Base-by-base conservation (phyloP, 1,140 invertebrate species). In the Drosophila equinoxialis region DNA sequence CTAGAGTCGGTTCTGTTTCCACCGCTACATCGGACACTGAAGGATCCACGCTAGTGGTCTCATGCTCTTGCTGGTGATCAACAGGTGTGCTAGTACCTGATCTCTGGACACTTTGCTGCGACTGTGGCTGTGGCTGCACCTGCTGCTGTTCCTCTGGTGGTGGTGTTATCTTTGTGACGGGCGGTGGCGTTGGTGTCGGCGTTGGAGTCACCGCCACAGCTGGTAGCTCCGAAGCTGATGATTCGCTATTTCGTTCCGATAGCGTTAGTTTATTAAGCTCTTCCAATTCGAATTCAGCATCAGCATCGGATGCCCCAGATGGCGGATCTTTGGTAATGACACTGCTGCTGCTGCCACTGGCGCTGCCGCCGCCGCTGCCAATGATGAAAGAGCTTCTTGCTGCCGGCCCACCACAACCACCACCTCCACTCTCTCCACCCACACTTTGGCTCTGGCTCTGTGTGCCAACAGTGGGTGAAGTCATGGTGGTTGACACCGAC, bases 121-220 rank as follows among this genome's bases (percentile, higher is more conserved):
- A 51, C 42, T 55, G 42, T 14, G 54, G 39, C 41, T 13, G 23
- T 0, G 23, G 23, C 23, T 26, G 20, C 20, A 23, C 20, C 20
- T 23, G 14, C 54, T 30, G 37, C n/a, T 54, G 62, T 48, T 81
- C 77, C 8, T 41, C 71, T 8, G 74, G 80, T 39, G 76, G 66
- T 57, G 75, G 80, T 54, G 82, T 86, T 55, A 90, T 61, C 48
- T 89, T 79, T 23, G 79, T 58, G 6, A 79, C 37, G 51, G 78
- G 78, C 65, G 85, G 79, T 60, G 79, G 79, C 61, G 74, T 70
- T 37, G 71, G 72, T 39, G 71, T 67, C 51, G 71, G 62, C 23
- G 65, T 65, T 65, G 71, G 65, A 8, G 72, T 33, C 11, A 64
- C 37, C 4, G 71, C 33, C 4, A 71, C 10, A 39, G 37, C 45